These are phyloP conservation scores for Garra rufa DNA, from an alignment of 2,113 vertebrate genomes.

Conservation along the genomic window DNA sequence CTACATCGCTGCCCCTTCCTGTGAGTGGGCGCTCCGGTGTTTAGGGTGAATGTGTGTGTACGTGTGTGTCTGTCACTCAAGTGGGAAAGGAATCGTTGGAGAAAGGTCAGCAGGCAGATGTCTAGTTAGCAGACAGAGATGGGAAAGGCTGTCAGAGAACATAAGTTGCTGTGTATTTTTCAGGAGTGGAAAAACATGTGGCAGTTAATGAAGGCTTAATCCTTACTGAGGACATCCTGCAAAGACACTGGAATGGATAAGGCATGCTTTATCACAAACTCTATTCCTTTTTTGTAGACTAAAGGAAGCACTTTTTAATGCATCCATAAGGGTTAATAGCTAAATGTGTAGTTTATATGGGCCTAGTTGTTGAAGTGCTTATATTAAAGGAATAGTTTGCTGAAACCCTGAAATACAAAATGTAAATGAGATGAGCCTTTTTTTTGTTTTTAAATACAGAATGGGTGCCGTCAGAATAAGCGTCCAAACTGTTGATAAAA, in stretches of 20 bases:
- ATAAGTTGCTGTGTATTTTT: conserved; percentile 37
- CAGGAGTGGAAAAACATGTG: conserved; percentile 14
- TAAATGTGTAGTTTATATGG: background rate
- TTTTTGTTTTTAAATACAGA: no score
- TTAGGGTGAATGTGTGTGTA: background rate
- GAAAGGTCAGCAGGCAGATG: conserved; percentile 48
- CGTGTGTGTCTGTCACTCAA: conserved; percentile 5
- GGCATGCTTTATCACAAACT: conserved; percentile 2
- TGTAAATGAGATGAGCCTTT: no score
- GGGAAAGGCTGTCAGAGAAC: conserved; percentile 40
- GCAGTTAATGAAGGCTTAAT: background rate
- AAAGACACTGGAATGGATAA: background rate
- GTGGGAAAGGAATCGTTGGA: conserved; percentile 13
- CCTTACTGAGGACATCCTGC: background rate
- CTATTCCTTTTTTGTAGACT: background rate
- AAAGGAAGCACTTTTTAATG: conserved; percentile 19
- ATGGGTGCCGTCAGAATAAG: background rate
- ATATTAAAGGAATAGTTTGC: background rate
- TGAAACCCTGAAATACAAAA: no score
- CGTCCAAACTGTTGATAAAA: background rate
- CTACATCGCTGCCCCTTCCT: conserved; percentile 36
- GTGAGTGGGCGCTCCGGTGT: conserved; percentile 15
- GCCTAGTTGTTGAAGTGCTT: background rate
- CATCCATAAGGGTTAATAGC: background rate
- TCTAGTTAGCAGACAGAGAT: conserved; percentile 27